Base-by-base conservation (phyloP, 35 echinoderm and acorn worm genomes). In the Lytechinus variegatus region DNA sequence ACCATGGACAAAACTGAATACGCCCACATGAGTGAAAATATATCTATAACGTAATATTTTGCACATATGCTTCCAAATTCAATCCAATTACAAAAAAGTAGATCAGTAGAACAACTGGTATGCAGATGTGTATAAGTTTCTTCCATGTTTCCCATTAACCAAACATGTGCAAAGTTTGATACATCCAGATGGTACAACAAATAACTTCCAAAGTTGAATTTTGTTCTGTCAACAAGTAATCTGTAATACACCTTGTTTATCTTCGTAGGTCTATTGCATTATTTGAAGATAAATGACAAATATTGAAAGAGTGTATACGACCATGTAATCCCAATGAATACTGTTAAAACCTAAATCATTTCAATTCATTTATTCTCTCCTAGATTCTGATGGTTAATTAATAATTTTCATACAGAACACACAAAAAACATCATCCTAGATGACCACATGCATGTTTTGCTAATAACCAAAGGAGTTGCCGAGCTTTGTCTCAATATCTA, bases 141-240 rank as follows among this genome's bases (percentile, higher is more conserved):
- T 79, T n/a, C 0, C 14, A 19, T 79, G 66, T 79, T 1, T 79
- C n/a, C 21, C 4, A 24, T 16, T 79, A 79, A n/a, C 66, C 66
- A 79, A 79, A n/a, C 66, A 79, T 79, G 66, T 79, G 66, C 66
- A 79, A 24, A 79, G n/a, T 79, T 79, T 79, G 66, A n/a, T 79
- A n/a, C 19, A 79, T 79, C 66, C 66, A 79, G 66, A 24, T 79
- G 66, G 66, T 79, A 79, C 66, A 79, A 79, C 6, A 6, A n/a
- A 79, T n/a, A 16, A 79, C n/a, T 79, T 79, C 66, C 66, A 21
- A 79, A 79, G 19, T 79, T 79, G 66, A 24, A 79, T 6, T 79
- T 21, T 79, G 19, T 24, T 79, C 66, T 24, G 66, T 79, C 66
- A 79, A 79, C 66, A 79, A 79, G 66, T 79, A 0, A 79, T 24